Evolutionary conservation across 2,797 vertebrate genomes (phyloP).

Genomic region (Loris lydekkerianus): DNA sequence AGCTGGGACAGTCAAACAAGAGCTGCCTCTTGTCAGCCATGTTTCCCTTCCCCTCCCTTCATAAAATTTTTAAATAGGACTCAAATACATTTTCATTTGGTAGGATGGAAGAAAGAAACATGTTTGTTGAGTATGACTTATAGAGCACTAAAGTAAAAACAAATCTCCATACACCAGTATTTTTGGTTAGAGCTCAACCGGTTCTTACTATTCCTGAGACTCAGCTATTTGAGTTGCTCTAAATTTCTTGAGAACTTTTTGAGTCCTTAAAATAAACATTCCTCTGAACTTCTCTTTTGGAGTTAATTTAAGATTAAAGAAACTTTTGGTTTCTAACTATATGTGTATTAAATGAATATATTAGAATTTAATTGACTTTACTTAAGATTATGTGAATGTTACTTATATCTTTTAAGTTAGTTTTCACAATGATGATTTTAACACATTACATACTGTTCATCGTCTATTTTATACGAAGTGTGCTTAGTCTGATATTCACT

Average conservation of each 20-base stretch:
- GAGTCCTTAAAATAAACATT: background rate
- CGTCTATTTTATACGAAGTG: background rate
- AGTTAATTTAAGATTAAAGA: constrained; percentile 44
- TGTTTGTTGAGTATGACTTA: background rate
- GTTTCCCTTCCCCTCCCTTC: too few species aligned
- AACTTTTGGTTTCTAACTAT: background rate
- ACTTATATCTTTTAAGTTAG: background rate
- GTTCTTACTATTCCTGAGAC: background rate
- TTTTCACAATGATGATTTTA: background rate
- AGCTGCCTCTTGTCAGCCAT: too few species aligned
- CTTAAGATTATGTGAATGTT: background rate
- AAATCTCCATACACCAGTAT: too few species aligned
- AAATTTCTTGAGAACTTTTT: background rate
- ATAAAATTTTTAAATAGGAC: background rate
- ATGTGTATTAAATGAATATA: background rate
- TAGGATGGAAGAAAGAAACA: background rate
- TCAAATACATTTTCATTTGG: background rate
- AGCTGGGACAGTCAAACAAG: too few species aligned
- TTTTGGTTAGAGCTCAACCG: background rate
- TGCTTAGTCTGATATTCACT: background rate
- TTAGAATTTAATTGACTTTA: background rate
- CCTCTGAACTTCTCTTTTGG: background rate
- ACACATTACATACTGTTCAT: background rate
- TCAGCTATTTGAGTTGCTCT: background rate
- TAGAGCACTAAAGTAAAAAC: background rate